These are phyloP conservation scores for Drosophila limbata DNA, from an alignment of 2,888 invertebrate species.

Conservation along the genomic window DNA sequence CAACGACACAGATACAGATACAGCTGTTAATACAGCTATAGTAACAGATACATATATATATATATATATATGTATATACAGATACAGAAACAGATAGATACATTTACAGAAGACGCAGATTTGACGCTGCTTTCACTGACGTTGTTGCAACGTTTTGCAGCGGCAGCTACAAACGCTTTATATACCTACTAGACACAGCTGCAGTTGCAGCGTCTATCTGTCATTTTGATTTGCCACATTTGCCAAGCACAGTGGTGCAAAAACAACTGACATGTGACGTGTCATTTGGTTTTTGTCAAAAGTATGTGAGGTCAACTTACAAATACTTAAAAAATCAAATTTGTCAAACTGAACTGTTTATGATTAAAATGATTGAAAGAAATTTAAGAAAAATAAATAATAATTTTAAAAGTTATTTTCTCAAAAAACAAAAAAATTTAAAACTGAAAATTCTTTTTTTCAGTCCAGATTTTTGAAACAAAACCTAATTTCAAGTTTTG, in stretches of 20 bases:
- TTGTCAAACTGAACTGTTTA: not conserved
- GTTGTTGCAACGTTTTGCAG: slow-evolving; percentile 23
- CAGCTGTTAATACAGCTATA: slow-evolving; percentile 15
- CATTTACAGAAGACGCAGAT: slow-evolving; percentile 34
- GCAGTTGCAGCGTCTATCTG: slow-evolving; percentile 61
- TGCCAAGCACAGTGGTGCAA: slow-evolving; percentile 53
- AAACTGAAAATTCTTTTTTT: too few species aligned
- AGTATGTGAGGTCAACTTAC: not conserved
- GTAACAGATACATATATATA: slow-evolving; percentile 16
- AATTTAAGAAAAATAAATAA: too few species aligned
- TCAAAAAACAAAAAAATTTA: not conserved
- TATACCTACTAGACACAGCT: slow-evolving; percentile 33
- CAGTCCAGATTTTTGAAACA: too few species aligned
- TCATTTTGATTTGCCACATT: slow-evolving; percentile 72
- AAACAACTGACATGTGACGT: not conserved
- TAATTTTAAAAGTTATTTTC: not conserved
- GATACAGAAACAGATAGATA: slow-evolving; percentile 21
- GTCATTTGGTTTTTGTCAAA: not conserved
- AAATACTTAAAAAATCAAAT: not conserved
- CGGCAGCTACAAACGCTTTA: slow-evolving; percentile 23
- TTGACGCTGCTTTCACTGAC: slow-evolving; percentile 68
- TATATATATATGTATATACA: slow-evolving; percentile 19
- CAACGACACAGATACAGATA: slow-evolving; percentile 8
- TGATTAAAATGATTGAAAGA: too few species aligned
- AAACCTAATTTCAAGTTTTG: too few species aligned